A percentile compares a stretch with the other conserved stretches of the same genome.
These are phyloP conservation scores for Bovichtus variegatus DNA, from an alignment of 2,797 vertebrate species.

Conservation along the genomic window DNA sequence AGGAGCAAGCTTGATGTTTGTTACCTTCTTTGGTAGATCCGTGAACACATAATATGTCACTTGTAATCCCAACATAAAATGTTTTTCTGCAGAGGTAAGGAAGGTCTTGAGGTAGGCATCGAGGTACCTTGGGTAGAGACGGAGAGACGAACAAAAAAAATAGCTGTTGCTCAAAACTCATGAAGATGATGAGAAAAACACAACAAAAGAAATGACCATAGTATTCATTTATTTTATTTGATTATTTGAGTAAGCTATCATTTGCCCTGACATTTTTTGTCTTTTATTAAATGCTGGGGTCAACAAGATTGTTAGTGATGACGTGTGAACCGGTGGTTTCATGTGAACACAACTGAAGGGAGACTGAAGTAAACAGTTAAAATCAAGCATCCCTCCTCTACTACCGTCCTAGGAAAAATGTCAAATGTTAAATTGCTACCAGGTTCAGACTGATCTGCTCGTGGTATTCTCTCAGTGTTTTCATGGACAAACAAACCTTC, in stretches of 20 bases:
- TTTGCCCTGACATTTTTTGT: background rate
- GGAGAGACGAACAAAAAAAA: background rate
- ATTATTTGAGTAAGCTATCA: background rate
- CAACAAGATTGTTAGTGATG: too few relatives aligned
- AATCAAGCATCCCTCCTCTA: accelerated
- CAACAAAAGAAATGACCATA: background rate
- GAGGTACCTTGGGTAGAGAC: slow-evolving; percentile 48
- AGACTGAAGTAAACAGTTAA: too few relatives aligned
- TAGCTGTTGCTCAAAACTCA: background rate
- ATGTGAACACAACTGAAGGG: too few relatives aligned
- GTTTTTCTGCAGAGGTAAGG: slow-evolving; percentile 48
- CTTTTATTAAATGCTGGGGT: too few relatives aligned
- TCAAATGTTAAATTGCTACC: too few relatives aligned
- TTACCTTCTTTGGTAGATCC: slow-evolving; percentile 34
- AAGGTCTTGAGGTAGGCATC: slow-evolving; percentile 59
- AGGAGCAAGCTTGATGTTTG: background rate
- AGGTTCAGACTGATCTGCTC: background rate
- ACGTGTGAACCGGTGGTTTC: too few relatives aligned
- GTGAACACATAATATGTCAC: slow-evolving; percentile 62
- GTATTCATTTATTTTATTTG: background rate
- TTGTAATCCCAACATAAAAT: slow-evolving; percentile 58
- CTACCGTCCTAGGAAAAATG: too few relatives aligned
- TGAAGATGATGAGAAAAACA: background rate
- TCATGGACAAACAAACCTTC: slow-evolving; percentile 73
- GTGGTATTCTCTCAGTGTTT: background rate